Conservation (phyloP, 2,797 vertebrate species). For the Odontamblyopus lacepedii region DNA sequence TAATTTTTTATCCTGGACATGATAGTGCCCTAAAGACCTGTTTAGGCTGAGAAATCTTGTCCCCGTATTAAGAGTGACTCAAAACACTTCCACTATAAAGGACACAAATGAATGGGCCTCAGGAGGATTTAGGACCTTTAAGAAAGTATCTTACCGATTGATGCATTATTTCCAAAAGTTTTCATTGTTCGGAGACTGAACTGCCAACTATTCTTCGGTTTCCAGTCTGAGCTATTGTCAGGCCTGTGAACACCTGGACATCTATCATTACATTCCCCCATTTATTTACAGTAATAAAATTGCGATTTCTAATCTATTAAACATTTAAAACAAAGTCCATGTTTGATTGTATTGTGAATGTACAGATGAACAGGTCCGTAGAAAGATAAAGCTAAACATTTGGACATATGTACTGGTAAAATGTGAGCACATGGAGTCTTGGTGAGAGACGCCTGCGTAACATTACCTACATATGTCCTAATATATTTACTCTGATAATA, state of each 20-base stretch:
- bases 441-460: slow-evolving; percentile 26
- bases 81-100: too few species aligned
- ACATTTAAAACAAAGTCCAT: slow-evolving; percentile 28
- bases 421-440: background rate
- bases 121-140: too few species aligned
- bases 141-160: too few species aligned
- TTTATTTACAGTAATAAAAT: slow-evolving; percentile 2
- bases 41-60: too few species aligned
- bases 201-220: too few species aligned
- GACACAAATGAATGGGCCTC: too few species aligned
- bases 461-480: slow-evolving; percentile 18
- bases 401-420: slow-evolving; percentile 3
- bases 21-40: too few species aligned
- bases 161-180: too few species aligned
- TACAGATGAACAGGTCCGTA: slow-evolving; percentile 7
- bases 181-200: too few species aligned
- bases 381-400: slow-evolving; percentile 35
- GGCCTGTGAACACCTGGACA: background rate
- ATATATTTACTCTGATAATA: slow-evolving; percentile 37
- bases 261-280: background rate
- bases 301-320: background rate
- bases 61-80: too few species aligned
- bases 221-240: background rate
- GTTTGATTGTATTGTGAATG: slow-evolving; percentile 18
- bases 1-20: too few species aligned